These are phyloP conservation scores for Nycticorax nycticorax DNA, from an alignment of 2,113 vertebrate species.

Conservation along the genomic window DNA sequence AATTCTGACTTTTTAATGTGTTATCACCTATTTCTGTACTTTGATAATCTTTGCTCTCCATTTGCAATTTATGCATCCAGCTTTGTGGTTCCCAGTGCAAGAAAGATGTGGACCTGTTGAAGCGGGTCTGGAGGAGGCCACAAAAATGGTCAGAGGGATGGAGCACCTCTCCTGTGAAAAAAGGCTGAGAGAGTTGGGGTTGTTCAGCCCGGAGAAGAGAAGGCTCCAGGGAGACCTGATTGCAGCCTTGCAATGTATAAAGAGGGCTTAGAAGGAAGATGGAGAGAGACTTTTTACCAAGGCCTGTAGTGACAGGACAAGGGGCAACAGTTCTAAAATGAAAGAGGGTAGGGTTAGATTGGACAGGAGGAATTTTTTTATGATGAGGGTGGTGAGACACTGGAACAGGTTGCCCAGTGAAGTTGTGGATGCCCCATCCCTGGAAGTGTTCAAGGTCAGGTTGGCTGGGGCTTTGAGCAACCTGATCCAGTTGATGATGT, in stretches of 20 bases:
- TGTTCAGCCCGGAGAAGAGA: background rate
- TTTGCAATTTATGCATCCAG: background rate
- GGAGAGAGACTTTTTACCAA: background rate
- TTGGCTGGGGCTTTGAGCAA: background rate
- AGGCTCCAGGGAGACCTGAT: background rate
- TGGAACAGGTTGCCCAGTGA: background rate
- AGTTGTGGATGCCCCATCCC: background rate
- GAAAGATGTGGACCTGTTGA: background rate
- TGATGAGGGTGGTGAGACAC: background rate
- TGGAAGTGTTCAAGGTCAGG: background rate
- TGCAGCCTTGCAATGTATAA: background rate
- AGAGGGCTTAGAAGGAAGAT: background rate
- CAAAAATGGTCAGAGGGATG: background rate
- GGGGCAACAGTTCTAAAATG: background rate
- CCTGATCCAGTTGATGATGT: background rate
- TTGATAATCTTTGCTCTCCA: background rate
- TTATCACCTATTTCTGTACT: background rate
- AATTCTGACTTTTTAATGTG: background rate
- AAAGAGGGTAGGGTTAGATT: background rate
- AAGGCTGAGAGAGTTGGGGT: background rate
- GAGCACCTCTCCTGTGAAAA: background rate
- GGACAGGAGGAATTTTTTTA: background rate
- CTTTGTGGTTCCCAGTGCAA: background rate
- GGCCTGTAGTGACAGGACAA: background rate
- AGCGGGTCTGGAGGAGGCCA: background rate